Evolutionary conservation across 2,113 vertebrate species (phyloP), one percentile per base, ranked within the genome.

Genomic region (Ameiurus melas): DNA sequence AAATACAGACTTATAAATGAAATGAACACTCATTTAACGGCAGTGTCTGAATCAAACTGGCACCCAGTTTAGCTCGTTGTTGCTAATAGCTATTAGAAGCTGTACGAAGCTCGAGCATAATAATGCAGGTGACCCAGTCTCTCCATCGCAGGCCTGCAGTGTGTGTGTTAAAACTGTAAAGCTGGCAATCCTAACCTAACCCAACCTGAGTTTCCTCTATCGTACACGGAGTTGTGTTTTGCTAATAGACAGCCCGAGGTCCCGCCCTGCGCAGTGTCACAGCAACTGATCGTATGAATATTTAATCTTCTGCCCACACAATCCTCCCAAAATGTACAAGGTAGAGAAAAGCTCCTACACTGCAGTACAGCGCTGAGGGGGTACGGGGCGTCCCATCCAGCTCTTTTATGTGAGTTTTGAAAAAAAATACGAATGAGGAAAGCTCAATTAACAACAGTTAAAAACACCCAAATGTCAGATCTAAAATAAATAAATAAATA

Each of bases 161-260:
- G 53, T 68, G 16, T 66, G 43, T 47, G 43, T 47, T 25, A 22
- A 55, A 81, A 51, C 36, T 71, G 58, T 68, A 58, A 66, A 4
- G n/a, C 20, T 22, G 14, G 58, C 14, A 68, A 83, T 25, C 55
- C 68, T 60, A 55, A 83, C 80, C 66, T 33, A 33, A 53, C 55
- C 55, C 47, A 55, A 83, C 80, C 66, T 33, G 51, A 53, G 66
- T 70, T 83, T 75, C 84, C 77, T 73, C 33, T 30, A 33, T 89
- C 83, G 81, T 36, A 62, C 55, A 51, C n/a, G 6, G 27, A 88
- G 87, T n/a, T 30, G 55, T 62, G 87, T 84, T 83, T 88, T 77
- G 36, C 17, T 84, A 84, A 77, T 51, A 64, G 51, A 66, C 57
- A 88, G 57, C 87, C 87, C 4, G 87, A 78, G 68, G 87, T 88